phyloP scores from a whole-genome alignment of 1,140 invertebrate genomes.

The Cataglyphis hispanica region DNA sequence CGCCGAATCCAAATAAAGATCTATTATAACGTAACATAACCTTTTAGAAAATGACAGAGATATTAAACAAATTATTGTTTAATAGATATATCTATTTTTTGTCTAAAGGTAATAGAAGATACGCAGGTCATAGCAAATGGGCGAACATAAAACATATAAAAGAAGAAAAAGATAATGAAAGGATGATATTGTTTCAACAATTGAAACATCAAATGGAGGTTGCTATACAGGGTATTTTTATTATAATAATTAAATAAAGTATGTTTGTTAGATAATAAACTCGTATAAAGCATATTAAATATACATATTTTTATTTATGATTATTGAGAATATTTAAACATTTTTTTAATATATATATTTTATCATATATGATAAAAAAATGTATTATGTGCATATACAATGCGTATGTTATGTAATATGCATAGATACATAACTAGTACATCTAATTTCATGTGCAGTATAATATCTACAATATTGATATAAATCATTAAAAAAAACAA shows the following conservation, averaged over 20 bases:
- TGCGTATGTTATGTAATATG: neutral
- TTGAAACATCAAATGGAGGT: slow-evolving; percentile 87
- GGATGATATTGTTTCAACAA: slow-evolving; percentile 83
- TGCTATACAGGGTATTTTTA: slow-evolving; percentile 86
- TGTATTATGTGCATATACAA: too few relatives aligned
- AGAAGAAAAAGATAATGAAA: slow-evolving; percentile 88
- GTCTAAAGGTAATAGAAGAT: slow-evolving; percentile 76
- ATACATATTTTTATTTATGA: slow-evolving; percentile 7
- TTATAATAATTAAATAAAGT: slow-evolving; percentile 5
- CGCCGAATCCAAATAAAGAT: too few relatives aligned
- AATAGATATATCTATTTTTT: slow-evolving; percentile 26
- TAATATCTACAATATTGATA: neutral
- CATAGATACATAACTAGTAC: neutral
- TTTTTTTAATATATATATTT: neutral
- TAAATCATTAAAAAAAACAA: neutral
- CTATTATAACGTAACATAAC: neutral
- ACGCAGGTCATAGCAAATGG: slow-evolving; percentile 92
- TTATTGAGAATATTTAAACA: neutral
- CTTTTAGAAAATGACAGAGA: slow-evolving; percentile 18
- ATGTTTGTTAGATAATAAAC: neutral
- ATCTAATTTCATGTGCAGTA: neutral
- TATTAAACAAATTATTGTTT: neutral
- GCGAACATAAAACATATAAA: slow-evolving; percentile 91
- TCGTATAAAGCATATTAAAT: neutral
- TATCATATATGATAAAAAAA: too few relatives aligned